Base-by-base conservation (phyloP, 2,113 vertebrate species). In the Engystomops pustulosus region DNA sequence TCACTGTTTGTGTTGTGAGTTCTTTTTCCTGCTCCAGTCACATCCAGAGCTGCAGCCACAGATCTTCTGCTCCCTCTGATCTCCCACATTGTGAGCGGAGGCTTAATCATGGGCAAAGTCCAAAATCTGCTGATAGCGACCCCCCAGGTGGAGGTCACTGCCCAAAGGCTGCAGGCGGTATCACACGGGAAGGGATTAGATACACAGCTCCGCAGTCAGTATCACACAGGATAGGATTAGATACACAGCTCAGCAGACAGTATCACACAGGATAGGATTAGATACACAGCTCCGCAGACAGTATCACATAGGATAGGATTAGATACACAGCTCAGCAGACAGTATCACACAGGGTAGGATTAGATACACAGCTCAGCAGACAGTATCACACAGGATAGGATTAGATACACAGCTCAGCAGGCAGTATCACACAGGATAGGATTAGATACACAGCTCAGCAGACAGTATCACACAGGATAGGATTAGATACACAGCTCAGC, bases 21-120 rank as follows among this genome's bases (percentile, higher is more conserved):
- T 47, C 2, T 12, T 5, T 47, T 4, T 17, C 20, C 25, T 18
- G 17, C 60, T 65, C 60, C 30, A 34, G 62, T 36, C 32, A 67
- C 62, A 67, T 67, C 62, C 62, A 36, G 62, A 67, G 62, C 62
- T 67, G 32, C 62, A 67, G 62, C 62, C 1, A 6, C 30, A 25
- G n/a, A n/a, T n/a, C 2, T 20, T 53, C 10, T 53, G 18, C 1
- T 2, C 58, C 25, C 2, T 4, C 25, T 7, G 5, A 9, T 10
- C 53, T 18, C 15, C 47, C 18, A 3, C 47, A 51, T n/a, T n/a
- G n/a, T n/a, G n/a, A 12, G 2, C 53, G 23, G 53, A 23, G 49
- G 49, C 4, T 18, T 20, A 20, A 18, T 20, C 20, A 27, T 14
- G 1, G 9, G 8, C 55, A 27, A 12, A 25, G 55, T 60, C 55